Percentiles rank a stretch among this genome's conserved stretches.
Conservation (phyloP, 2,888 invertebrate species). For the Megamerina dolium region DNA sequence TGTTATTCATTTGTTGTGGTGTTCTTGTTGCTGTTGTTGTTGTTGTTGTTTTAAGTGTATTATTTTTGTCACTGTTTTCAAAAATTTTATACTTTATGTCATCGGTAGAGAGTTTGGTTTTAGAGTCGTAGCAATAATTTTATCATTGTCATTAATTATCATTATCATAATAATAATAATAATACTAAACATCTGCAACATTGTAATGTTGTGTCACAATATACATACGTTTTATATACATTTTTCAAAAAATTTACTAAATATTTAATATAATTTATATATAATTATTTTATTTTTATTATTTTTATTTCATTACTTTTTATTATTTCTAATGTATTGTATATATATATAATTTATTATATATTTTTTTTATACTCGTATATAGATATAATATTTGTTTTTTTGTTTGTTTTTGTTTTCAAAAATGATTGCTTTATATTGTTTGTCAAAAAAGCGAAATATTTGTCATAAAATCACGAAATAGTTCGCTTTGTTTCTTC, state of each 20-base stretch:
- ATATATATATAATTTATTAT: not conserved
- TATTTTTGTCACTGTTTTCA: not conserved
- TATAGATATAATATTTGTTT: constrained; percentile 13
- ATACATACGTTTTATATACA: too few relatives aligned
- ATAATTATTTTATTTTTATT: constrained; percentile 22
- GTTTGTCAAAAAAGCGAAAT: constrained; percentile 45
- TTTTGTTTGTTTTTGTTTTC: constrained; percentile 29
- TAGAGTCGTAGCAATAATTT: too few relatives aligned
- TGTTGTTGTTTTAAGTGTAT: not conserved
- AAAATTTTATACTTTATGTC: too few relatives aligned
- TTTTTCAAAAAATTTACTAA: constrained; percentile 38
- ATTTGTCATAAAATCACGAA: constrained; percentile 46
- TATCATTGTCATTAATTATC: too few relatives aligned
- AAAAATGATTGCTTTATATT: constrained; percentile 47
- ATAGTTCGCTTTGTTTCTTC: constrained; percentile 24
- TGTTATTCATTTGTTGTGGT: constrained; percentile 11
- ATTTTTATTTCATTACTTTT: constrained; percentile 10
- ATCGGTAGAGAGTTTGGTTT: too few relatives aligned
- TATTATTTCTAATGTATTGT: too few relatives aligned
- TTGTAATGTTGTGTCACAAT: too few relatives aligned
- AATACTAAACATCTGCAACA: too few relatives aligned
- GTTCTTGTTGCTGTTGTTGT: constrained; percentile 20
- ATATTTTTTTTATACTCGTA: constrained; percentile 15
- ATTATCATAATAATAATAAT: too few relatives aligned
- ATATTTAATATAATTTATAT: constrained; percentile 27